Percentiles rank a stretch among this genome's conserved stretches.
These are phyloP conservation scores for Orcinus orca DNA, from an alignment of 2,113 vertebrate species.

Conservation along the genomic window DNA sequence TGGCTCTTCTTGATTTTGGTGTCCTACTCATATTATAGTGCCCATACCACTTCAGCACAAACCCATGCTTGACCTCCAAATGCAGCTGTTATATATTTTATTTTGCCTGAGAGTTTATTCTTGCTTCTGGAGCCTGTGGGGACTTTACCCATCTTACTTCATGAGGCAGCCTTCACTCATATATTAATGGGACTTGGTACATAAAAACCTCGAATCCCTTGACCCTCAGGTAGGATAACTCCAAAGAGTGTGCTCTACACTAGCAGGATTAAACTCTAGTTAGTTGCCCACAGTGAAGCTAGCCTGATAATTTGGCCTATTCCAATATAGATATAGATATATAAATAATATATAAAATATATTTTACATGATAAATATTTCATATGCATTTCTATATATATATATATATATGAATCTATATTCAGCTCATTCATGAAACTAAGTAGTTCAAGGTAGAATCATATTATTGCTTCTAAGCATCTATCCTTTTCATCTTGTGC, in stretches of 20 bases:
- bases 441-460: constrained; percentile 42
- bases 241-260: fast-evolving
- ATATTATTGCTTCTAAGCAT: constrained; percentile 41
- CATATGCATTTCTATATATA: neutral
- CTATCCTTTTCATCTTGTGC: constrained; percentile 46
- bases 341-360: neutral
- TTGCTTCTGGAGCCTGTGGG: neutral
- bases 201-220: neutral
- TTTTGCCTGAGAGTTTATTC: neutral
- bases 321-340: neutral
- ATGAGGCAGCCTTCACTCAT: fast-evolving
- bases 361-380: neutral
- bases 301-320: neutral
- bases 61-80: neutral
- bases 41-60: neutral
- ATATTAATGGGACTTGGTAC: neutral
- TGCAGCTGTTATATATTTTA: neutral
- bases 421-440: neutral
- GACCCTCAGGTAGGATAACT: neutral
- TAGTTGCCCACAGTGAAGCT: neutral
- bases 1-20: neutral
- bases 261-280: neutral
- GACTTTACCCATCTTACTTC: fast-evolving
- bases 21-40: neutral
- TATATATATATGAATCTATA: neutral